Conservation (phyloP, 2,113 vertebrate species). For the Stercorarius parasiticus region DNA sequence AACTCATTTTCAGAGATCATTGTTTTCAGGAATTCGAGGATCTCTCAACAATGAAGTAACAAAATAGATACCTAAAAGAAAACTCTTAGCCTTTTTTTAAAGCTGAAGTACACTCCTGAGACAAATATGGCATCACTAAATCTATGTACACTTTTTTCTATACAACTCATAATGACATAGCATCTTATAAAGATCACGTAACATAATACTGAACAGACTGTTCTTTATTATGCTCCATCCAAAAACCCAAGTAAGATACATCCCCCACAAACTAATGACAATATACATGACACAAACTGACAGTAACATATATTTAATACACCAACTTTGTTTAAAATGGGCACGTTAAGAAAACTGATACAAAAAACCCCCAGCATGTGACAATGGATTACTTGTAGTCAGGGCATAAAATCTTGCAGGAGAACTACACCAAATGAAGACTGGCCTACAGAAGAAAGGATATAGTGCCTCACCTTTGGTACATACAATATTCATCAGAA, state of each 20-base stretch:
- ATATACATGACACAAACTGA: not conserved
- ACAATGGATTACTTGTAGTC: not conserved
- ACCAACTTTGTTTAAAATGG: not conserved
- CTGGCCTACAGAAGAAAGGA: not conserved
- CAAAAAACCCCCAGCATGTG: accelerated
- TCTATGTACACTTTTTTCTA: not conserved
- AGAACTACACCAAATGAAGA: not conserved
- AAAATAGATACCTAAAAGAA: not conserved
- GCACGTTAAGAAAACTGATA: not conserved
- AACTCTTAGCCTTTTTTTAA: not conserved
- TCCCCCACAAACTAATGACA: not conserved
- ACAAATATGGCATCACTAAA: not conserved
- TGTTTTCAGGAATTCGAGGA: not conserved
- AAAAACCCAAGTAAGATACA: not conserved
- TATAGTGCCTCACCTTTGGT: not conserved
- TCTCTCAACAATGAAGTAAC: accelerated
- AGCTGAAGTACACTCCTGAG: not conserved
- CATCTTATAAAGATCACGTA: not conserved
- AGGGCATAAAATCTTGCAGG: not conserved
- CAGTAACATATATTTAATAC: not conserved
- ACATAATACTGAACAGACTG: not conserved
- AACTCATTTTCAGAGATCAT: not conserved
- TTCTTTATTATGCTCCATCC: not conserved
- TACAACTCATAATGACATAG: not conserved
- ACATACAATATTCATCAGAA: accelerated